phyloP scores from a whole-genome alignment of 1,140 invertebrate genomes.

The Megathymus violae region DNA sequence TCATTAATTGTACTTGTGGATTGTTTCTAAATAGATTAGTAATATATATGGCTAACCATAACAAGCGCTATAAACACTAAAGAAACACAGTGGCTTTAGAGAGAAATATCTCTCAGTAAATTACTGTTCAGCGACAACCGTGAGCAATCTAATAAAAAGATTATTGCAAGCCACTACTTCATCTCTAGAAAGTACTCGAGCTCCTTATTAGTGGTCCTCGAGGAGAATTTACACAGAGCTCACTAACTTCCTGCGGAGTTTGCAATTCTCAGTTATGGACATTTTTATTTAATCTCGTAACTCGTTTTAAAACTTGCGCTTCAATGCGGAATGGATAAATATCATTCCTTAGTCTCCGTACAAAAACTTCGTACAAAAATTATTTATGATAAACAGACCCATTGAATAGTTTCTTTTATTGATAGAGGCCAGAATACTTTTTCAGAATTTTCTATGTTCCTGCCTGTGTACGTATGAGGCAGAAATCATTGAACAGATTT shows the following conservation, averaged over 20 bases:
- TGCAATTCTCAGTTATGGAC: constrained; percentile 15
- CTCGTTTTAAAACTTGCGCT: constrained; percentile 4
- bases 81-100: not conserved
- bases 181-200: not conserved
- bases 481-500: no score
- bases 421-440: no score
- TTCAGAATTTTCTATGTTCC: no score
- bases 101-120: not conserved
- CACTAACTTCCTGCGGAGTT: constrained; percentile 6
- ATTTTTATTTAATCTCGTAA: constrained; percentile 9
- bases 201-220: constrained; percentile 14
- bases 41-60: no score
- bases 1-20: no score
- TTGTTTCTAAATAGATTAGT: no score
- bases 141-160: constrained; percentile 6
- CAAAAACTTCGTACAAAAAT: no score
- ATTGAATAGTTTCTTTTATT: no score
- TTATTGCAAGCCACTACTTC: constrained; percentile 10
- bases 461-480: no score
- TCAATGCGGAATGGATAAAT: not conserved
- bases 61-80: no score
- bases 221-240: constrained; percentile 9
- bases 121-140: not conserved
- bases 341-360: no score
- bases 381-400: no score